Conservation (phyloP, 2,888 invertebrate species). For the Acleris holmiana region DNA sequence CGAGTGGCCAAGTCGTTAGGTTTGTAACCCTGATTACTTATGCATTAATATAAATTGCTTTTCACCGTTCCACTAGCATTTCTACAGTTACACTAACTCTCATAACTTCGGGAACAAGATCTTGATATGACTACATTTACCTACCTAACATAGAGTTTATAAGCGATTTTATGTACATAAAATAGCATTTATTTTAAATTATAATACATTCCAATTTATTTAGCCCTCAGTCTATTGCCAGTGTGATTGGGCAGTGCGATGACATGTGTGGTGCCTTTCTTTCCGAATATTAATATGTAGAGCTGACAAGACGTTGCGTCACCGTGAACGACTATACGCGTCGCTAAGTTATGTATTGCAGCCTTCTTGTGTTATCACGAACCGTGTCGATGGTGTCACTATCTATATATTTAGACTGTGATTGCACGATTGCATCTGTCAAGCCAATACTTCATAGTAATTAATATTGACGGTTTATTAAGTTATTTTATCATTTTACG, state of each 20-base stretch:
- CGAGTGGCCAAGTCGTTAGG: slow-evolving; percentile 25
- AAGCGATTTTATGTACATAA: slow-evolving; percentile 43
- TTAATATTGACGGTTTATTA: too few species aligned
- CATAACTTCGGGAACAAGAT: slow-evolving; percentile 37
- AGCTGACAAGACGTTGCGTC: not conserved
- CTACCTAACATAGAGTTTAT: slow-evolving; percentile 33
- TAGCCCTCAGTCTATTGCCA: slow-evolving; percentile 60
- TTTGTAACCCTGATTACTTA: not conserved
- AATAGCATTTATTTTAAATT: slow-evolving; percentile 68
- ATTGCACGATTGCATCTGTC: too few species aligned
- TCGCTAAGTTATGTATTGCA: not conserved
- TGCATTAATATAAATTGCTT: slow-evolving; percentile 3
- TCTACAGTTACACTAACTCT: slow-evolving; percentile 29
- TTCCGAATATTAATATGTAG: not conserved
- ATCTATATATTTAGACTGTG: too few species aligned
- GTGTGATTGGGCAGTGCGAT: slow-evolving; percentile 36
- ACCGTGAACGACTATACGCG: not conserved
- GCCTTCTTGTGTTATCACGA: too few species aligned
- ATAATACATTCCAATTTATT: slow-evolving; percentile 71
- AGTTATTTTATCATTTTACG: too few species aligned
- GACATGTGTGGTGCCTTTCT: slow-evolving; percentile 45
- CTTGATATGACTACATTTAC: slow-evolving; percentile 38
- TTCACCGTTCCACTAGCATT: slow-evolving; percentile 26
- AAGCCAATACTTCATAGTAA: too few species aligned
- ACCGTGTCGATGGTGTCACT: too few species aligned